Conservation (phyloP, 2,888 invertebrate genomes). For the Drosophila falleni region DNA sequence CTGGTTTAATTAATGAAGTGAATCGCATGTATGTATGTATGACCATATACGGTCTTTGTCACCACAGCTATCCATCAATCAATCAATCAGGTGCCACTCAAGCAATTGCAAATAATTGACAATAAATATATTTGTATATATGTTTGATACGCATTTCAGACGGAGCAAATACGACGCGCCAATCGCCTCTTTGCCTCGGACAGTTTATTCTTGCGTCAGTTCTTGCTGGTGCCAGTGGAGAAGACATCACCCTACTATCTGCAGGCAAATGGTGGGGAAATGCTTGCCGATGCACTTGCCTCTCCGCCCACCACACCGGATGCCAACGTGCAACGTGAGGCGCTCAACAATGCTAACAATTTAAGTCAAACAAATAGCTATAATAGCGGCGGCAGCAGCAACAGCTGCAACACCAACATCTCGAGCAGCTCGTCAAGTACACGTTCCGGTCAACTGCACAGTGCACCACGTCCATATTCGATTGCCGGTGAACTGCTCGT, state of each 20-base stretch:
- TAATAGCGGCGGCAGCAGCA: constrained; percentile 36
- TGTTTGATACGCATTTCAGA: constrained; percentile 87
- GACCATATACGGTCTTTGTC: constrained; percentile 26
- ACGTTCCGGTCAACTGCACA: constrained; percentile 78
- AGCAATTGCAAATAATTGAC: constrained; percentile 22
- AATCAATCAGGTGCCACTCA: constrained; percentile 51
- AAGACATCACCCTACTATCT: constrained; percentile 88
- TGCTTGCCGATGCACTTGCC: constrained; percentile 59
- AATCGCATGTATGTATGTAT: constrained; percentile 8
- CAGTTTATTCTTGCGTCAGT: constrained; percentile 95
- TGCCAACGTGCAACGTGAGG: constrained; percentile 60
- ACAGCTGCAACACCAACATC: constrained; percentile 60
- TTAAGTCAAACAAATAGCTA: constrained; percentile 49
- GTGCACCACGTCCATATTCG: constrained; percentile 86
- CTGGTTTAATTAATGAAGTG: constrained; percentile 23
- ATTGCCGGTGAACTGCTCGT: constrained; percentile 86
- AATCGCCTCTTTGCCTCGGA: constrained; percentile 97
- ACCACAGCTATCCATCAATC: constrained; percentile 35
- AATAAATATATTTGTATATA: not conserved
- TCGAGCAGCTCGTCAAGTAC: constrained; percentile 53
- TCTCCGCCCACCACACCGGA: constrained; percentile 82
- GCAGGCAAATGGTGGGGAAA: constrained; percentile 83
- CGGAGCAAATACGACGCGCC: constrained; percentile 95
- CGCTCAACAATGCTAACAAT: constrained; percentile 83
- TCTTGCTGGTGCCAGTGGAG: constrained; percentile 93